Evolutionary conservation across 1,140 invertebrate genomes (phyloP), one percentile per base, ranked within the genome.

Genomic region (Ladona fulva): DNA sequence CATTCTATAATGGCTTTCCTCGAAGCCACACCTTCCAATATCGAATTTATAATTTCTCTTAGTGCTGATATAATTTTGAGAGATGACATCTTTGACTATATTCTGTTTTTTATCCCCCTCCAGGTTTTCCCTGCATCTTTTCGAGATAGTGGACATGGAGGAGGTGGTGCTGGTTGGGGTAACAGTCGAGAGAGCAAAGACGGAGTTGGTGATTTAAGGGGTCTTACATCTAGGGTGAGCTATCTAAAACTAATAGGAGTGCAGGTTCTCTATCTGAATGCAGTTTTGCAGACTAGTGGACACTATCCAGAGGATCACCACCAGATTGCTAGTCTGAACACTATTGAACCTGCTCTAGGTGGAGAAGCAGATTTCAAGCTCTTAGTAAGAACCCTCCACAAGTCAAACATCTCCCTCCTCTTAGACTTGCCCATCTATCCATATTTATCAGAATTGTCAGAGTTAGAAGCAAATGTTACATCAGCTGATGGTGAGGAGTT

Each of bases 391-490:
- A 84, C 85, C 24, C 84, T 92, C 10, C 91, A 93, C 82, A 82
- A 84, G 3, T 87, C 85, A 78, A 91, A 92, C 78, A 93, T 95
- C 83, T 90, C 87, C 0, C 42, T 95, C 0, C 84, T 95, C 22
- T 83, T 95, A 24, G 94, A 95, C 84, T 82, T 95, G 22, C 92
- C 92, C n/a, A 82, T 94, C 1, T 85, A 87, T 81, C 89, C 89
- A 10, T 87, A 88, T 79, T 83, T 89, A 11, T 86, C 87, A 76
- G 83, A 84, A 77, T 81, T 87, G 16, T 66, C 52, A 6, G 52
- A 66, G 52, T 19, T 19, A 12, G 52, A 22, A 19, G 3, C 16
- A 16, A 66, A 66, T 22, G 14, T 66, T 22, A 19, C 52, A 16
- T 66, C 52, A 3, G 29, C 29, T 37, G 29, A 37, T 37, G 29